Conservation (phyloP, 1,140 invertebrate genomes). For the Condylostylus longicornis region DNA sequence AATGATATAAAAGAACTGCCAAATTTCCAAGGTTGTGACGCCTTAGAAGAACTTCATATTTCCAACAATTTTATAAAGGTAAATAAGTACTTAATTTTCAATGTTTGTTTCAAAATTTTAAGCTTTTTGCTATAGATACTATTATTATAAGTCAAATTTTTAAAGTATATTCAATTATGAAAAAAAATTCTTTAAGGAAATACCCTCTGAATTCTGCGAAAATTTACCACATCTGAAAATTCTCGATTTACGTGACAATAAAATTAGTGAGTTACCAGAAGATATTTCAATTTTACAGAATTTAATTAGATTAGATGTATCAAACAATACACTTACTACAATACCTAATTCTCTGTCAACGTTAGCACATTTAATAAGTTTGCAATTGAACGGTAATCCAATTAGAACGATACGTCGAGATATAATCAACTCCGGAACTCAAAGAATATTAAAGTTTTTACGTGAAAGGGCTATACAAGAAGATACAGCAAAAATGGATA, state of each 20-base stretch:
- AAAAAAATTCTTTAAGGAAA: constrained; percentile 40
- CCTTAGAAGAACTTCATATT: constrained; percentile 57
- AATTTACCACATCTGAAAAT: constrained; percentile 52
- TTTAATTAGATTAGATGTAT: constrained; percentile 64
- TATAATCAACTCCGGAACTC: constrained; percentile 64
- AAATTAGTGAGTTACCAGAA: constrained; percentile 54
- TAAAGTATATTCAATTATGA: neutral
- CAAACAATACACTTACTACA: constrained; percentile 54
- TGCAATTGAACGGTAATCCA: constrained; percentile 75
- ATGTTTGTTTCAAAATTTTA: constrained; percentile 2
- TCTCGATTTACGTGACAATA: constrained; percentile 62
- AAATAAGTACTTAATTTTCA: constrained; percentile 13
- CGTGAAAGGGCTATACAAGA: constrained; percentile 41
- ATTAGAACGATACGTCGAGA: constrained; percentile 59
- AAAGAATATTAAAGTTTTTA: constrained; percentile 63
- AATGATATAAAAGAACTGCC: constrained; percentile 53
- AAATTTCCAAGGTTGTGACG: constrained; percentile 48
- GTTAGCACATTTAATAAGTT: constrained; percentile 63
- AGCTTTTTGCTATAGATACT: neutral
- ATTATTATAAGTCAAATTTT: constrained; percentile 4
- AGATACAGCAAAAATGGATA: constrained; percentile 7
- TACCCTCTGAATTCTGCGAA: constrained; percentile 48
- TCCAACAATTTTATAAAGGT: constrained; percentile 66
- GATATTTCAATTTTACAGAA: constrained; percentile 58
- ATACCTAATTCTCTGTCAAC: constrained; percentile 59